Evolutionary conservation across 1,140 invertebrate species (phyloP).

Genomic region (Littorina saxatilis): DNA sequence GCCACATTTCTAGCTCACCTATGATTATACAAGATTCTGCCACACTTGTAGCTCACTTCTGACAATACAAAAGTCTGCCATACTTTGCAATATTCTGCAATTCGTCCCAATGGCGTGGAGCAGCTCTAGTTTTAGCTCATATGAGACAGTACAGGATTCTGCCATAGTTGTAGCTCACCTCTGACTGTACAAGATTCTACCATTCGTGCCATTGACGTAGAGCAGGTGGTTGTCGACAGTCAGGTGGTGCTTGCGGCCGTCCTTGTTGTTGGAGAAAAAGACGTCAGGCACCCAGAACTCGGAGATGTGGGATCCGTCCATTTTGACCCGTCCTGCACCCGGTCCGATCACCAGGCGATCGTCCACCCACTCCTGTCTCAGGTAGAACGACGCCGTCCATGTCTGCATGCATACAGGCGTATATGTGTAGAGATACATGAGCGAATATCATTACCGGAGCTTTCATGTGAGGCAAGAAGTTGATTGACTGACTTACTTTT

Average conservation of each 20-base stretch:
- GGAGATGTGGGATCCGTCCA: background rate
- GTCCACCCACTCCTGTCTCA: conserved; percentile 39
- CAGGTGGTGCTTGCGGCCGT: background rate
- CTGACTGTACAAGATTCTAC: conserved; percentile 9
- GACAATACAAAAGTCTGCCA: too few species aligned
- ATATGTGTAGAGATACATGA: background rate
- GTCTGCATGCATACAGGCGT: conserved; percentile 81
- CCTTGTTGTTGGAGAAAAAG: conserved; percentile 34
- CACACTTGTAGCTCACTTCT: too few species aligned
- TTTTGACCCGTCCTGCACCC: conserved; percentile 81
- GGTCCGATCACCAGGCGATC: conserved; percentile 19
- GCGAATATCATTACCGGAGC: background rate
- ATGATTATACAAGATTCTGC: too few species aligned
- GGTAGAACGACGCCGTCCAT: conserved; percentile 75
- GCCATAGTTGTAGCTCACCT: background rate
- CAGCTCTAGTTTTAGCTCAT: too few species aligned
- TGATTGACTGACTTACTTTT: too few species aligned
- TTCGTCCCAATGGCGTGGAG: background rate
- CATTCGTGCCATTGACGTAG: background rate
- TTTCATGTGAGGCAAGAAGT: background rate
- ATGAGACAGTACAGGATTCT: too few species aligned
- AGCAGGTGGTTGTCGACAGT: background rate
- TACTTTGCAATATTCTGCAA: too few species aligned
- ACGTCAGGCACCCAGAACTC: conserved; percentile 39
- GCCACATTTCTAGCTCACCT: too few species aligned